These are phyloP conservation scores for Dryocosmus kuriphilus DNA, from an alignment of 2,888 invertebrate genomes.

Conservation along the genomic window DNA sequence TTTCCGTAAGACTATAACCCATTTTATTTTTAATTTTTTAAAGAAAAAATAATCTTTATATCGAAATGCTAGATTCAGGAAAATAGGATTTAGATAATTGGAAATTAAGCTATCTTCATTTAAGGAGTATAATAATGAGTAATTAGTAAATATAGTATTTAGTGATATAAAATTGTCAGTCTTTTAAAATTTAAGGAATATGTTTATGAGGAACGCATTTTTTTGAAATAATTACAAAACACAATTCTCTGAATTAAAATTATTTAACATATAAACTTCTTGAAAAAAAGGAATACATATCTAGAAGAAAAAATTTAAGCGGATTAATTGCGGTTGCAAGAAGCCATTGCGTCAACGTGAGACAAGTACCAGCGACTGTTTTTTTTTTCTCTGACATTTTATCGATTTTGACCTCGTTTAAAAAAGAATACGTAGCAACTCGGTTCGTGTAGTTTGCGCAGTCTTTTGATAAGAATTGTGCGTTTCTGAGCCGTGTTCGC, in stretches of 20 bases:
- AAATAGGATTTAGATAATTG: background rate
- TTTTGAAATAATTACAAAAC: background rate
- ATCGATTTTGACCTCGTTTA: constrained; percentile 38
- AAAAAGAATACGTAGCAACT: constrained; percentile 2
- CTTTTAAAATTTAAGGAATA: too few relatives aligned
- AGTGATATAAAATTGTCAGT: background rate
- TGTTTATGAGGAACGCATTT: background rate
- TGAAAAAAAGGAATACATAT: background rate
- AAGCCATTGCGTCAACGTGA: constrained; percentile 15
- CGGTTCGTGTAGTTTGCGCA: constrained; percentile 44
- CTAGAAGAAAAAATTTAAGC: background rate
- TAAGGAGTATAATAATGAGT: background rate
- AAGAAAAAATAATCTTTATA: background rate
- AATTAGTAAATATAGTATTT: background rate
- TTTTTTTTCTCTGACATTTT: constrained; percentile 15
- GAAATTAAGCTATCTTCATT: background rate
- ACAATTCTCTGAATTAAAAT: background rate
- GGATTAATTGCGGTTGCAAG: constrained; percentile 21
- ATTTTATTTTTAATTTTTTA: background rate
- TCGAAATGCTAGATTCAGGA: too few relatives aligned
- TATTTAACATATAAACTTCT: background rate
- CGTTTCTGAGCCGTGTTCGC: constrained; percentile 46
- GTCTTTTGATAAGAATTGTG: constrained; percentile 52
- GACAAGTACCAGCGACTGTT: background rate
- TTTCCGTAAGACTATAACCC: too few relatives aligned